These are phyloP conservation scores for Microplitis mediator DNA, from an alignment of 1,140 invertebrate species.

Conservation along the genomic window DNA sequence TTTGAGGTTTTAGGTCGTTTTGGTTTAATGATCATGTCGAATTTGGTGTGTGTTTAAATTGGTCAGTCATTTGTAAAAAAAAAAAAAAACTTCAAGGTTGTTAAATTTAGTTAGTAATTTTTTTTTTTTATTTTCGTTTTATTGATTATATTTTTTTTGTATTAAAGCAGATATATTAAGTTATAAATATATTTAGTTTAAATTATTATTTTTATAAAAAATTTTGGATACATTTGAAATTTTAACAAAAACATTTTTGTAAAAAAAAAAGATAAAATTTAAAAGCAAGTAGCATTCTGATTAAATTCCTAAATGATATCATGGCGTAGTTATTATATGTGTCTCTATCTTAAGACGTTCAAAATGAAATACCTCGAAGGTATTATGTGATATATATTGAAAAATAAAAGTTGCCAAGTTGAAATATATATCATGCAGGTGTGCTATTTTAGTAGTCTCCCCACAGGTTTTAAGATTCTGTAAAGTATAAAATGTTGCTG, in stretches of 20 bases:
- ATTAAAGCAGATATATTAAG: too few species aligned
- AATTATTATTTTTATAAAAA: too few species aligned
- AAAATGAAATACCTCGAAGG: too few species aligned
- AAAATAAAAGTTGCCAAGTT: neutral
- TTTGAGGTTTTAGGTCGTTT: neutral
- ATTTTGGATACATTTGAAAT: too few species aligned
- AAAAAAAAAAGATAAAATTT: too few species aligned
- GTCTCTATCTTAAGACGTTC: too few species aligned
- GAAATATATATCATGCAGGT: neutral
- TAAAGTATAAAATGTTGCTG: neutral
- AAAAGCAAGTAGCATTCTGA: too few species aligned
- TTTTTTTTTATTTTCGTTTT: neutral
- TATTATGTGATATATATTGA: neutral
- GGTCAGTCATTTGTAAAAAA: neutral
- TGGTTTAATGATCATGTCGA: neutral
- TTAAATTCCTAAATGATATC: too few species aligned
- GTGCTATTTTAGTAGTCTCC: neutral
- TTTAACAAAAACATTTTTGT: too few species aligned
- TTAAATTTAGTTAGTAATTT: neutral
- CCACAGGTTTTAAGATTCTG: neutral
- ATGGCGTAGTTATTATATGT: too few species aligned
- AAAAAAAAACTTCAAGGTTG: constrained; percentile 3
- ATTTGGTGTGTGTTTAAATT: neutral
- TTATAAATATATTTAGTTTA: too few species aligned
- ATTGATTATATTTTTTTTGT: neutral